phyloP scores from a whole-genome alignment of 2,797 vertebrate species.

The Vipera latastei region DNA sequence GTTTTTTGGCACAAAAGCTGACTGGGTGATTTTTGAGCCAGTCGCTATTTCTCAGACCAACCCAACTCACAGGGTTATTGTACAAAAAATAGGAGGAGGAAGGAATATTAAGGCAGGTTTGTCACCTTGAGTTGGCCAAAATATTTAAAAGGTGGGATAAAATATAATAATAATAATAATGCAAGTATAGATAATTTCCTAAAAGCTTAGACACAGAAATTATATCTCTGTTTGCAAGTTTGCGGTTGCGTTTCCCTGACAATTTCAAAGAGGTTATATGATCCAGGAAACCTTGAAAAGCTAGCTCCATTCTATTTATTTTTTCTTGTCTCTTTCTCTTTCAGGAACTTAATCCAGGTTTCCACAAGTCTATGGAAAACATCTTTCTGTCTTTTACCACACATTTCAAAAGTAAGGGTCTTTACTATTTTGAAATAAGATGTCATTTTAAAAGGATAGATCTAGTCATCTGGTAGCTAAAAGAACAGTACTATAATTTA shows the following conservation, averaged over 20 bases:
- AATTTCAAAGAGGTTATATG: neutral
- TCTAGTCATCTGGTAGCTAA: neutral
- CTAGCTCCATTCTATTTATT: neutral
- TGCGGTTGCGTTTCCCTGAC: neutral
- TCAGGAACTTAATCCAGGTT: constrained; percentile 75
- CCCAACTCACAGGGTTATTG: neutral
- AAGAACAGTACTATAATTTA: neutral
- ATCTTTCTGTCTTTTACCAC: constrained; percentile 80
- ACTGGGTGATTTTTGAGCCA: neutral
- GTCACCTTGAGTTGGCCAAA: neutral
- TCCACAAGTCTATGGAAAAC: constrained; percentile 88
- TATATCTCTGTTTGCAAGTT: constrained; percentile 13
- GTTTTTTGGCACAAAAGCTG: neutral
- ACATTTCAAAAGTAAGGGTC: constrained; percentile 85
- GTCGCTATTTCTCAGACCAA: neutral
- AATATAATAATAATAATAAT: neutral
- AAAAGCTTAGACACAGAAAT: constrained; percentile 11
- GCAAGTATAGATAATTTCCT: neutral
- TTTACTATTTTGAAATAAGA: constrained; percentile 25
- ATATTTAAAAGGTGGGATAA: neutral
- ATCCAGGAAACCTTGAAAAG: constrained; percentile 11
- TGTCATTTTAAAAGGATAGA: neutral
- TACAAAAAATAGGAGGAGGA: neutral
- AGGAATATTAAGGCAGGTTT: neutral
- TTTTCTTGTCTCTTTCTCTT: constrained; percentile 28